Percentiles rank a stretch among this genome's conserved stretches.
Conservation (phyloP, 2,888 invertebrate species). For the Drosophila koepferae region DNA sequence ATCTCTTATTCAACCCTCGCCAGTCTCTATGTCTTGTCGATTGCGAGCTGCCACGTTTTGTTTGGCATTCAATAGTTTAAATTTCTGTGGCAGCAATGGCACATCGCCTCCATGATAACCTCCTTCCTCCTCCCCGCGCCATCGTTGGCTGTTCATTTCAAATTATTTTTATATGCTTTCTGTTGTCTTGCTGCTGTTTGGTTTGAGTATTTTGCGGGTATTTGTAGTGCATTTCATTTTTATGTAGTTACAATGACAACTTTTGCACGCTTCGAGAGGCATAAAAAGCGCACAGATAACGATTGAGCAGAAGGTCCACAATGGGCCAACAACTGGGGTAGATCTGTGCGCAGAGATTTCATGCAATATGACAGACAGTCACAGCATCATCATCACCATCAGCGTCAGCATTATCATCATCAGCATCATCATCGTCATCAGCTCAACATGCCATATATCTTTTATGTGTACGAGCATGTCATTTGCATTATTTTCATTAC, state of each 20-base stretch:
- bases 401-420: conserved; percentile 13
- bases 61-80: conserved; percentile 76
- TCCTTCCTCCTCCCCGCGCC: too few species aligned
- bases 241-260: conserved; percentile 76
- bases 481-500: conserved; percentile 75
- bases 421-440: conserved; percentile 25
- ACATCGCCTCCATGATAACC: conserved; percentile 1
- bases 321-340: conserved; percentile 1
- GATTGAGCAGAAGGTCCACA: conserved; percentile 36
- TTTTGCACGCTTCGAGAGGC: conserved; percentile 57
- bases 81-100: conserved; percentile 53
- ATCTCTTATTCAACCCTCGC: background rate
- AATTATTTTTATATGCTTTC: conserved; percentile 73
- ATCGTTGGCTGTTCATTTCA: conserved; percentile 59
- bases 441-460: conserved; percentile 24
- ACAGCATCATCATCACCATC: conserved; percentile 13
- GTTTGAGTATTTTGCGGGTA: conserved; percentile 67
- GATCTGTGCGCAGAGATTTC: conserved; percentile 47
- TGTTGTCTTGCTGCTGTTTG: conserved; percentile 40
- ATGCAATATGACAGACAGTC: conserved; percentile 59
- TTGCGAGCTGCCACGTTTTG: conserved; percentile 64
- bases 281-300: conserved; percentile 60
- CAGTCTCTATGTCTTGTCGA: conserved; percentile 34
- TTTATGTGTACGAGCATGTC: conserved; percentile 56
- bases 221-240: conserved; percentile 75